phyloP scores from a whole-genome alignment of 2,888 invertebrate species.

The Tubulanus polymorphus region DNA sequence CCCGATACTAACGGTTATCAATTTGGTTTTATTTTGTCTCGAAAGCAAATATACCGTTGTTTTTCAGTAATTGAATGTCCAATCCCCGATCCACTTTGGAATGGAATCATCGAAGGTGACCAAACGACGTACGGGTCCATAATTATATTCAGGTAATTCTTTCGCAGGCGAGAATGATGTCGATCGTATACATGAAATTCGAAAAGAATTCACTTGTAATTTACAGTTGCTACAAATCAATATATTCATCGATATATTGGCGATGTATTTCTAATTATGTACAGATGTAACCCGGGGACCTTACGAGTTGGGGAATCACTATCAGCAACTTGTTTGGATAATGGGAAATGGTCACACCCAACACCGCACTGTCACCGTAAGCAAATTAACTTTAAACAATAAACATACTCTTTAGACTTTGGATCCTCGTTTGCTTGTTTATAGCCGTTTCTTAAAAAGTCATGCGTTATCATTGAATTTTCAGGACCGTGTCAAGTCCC shows the following conservation, averaged over 20 bases:
- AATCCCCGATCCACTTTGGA: constrained; percentile 86
- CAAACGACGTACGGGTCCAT: constrained; percentile 89
- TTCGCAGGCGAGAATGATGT: not conserved
- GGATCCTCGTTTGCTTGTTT: too few relatives aligned
- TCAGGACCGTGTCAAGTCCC: constrained; percentile 92
- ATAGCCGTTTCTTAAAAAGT: too few relatives aligned
- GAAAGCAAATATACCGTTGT: not conserved
- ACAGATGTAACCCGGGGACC: constrained; percentile 81
- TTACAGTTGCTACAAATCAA: not conserved
- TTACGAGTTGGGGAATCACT: constrained; percentile 82
- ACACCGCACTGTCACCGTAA: constrained; percentile 83
- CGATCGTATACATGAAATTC: not conserved
- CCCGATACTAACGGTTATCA: too few relatives aligned
- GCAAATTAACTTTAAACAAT: constrained; percentile 1
- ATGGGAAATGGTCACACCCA: constrained; percentile 92
- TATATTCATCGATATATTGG: not conserved
- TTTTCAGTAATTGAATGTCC: constrained; percentile 91
- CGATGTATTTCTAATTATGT: constrained; percentile 8
- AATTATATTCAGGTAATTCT: constrained; percentile 72
- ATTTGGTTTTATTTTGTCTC: too few relatives aligned
- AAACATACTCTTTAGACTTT: too few relatives aligned
- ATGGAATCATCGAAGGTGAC: constrained; percentile 77
- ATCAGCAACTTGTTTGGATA: constrained; percentile 81
- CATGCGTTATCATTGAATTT: constrained; percentile 35
- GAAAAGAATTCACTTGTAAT: not conserved